phyloP scores from a whole-genome alignment of 2,113 vertebrate genomes.

The Emydocephalus ijimae region DNA sequence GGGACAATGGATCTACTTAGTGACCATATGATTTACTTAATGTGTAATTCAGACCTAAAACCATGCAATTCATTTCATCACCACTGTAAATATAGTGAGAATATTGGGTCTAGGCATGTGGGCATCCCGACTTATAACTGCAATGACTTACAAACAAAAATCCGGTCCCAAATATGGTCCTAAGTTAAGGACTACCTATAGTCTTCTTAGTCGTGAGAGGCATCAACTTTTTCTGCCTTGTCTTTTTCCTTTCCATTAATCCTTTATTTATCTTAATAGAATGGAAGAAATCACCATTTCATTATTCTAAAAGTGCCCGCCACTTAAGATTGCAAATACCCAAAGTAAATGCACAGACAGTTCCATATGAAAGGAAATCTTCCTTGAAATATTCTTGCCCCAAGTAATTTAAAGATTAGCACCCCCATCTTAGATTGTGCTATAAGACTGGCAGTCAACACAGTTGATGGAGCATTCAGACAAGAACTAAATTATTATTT shows the following conservation, averaged over 20 bases:
- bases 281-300: background rate
- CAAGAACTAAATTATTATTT: background rate
- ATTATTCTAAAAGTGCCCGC: background rate
- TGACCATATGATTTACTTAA: background rate
- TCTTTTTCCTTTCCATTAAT: background rate
- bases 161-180: background rate
- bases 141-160: background rate
- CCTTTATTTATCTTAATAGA: background rate
- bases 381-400: background rate
- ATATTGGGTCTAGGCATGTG: background rate
- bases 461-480: background rate
- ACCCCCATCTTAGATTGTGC: background rate
- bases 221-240: background rate
- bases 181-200: background rate
- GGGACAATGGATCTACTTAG: background rate
- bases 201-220: background rate
- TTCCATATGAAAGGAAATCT: background rate
- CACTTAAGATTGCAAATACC: background rate
- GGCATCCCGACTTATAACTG: background rate
- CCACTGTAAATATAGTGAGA: background rate
- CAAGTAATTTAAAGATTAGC: background rate
- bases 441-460: background rate
- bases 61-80: background rate
- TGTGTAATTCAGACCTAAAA: background rate
- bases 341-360: background rate